These are phyloP conservation scores for Calameuta filiformis DNA, from an alignment of 2,888 invertebrate genomes.

Conservation along the genomic window DNA sequence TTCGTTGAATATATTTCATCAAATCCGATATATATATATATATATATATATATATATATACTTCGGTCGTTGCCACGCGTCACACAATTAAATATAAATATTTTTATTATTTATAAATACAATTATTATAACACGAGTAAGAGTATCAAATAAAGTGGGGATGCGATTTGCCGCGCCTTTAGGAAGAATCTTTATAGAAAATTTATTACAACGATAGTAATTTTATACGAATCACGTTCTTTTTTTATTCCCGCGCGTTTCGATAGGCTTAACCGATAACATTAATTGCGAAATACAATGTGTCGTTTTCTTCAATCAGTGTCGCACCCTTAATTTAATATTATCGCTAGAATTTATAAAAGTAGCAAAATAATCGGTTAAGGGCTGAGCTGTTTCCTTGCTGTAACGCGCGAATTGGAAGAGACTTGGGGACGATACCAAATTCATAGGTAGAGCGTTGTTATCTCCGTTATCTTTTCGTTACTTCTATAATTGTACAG, in stretches of 20 bases:
- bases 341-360: constrained; percentile 54
- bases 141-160: not conserved
- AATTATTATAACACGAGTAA: not conserved
- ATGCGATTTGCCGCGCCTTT: not conserved
- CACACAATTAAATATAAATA: constrained; percentile 16
- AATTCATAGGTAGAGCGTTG: not conserved
- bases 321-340: constrained; percentile 18
- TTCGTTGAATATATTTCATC: constrained; percentile 5
- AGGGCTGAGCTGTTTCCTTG: constrained; percentile 56
- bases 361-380: constrained; percentile 65
- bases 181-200: constrained; percentile 11
- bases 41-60: not conserved
- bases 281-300: constrained; percentile 5
- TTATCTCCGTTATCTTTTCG: not conserved
- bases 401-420: not conserved
- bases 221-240: constrained; percentile 1
- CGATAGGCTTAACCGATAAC: not conserved
- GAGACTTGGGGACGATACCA: not conserved
- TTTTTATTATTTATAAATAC: constrained; percentile 14
- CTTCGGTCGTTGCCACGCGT: not conserved
- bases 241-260: not conserved
- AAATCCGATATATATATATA: not conserved
- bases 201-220: constrained; percentile 2
- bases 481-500: not conserved
- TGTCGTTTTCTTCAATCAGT: not conserved